Evolutionary conservation across 2,113 vertebrate species (phyloP), one percentile per base, ranked within the genome.

Genomic region (Dromaius novaehollandiae): DNA sequence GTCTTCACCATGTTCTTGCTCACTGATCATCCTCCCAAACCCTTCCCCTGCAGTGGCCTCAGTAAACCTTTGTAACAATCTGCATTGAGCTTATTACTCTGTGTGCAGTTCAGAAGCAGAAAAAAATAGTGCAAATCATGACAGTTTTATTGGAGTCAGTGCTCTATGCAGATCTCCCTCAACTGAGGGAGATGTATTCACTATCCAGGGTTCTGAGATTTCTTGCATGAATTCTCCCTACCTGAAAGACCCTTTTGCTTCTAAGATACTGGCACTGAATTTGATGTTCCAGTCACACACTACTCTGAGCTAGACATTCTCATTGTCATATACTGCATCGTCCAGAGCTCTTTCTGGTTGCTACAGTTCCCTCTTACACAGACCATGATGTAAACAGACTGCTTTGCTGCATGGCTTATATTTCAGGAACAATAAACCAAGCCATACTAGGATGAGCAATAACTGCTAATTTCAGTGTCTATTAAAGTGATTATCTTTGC

Each of bases 271-370:
- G 44, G 18, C 38, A 0, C 34, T 38, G 44, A 44, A 16, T 26
- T 32, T 19, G 36, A 19, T 81, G 60, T 28, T 40, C 18, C 19
- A 2, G 40, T 16, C n/a, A 32, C 16, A 2, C 4, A 6, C 2
- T 18, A 13, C 26, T 32, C 34, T 12, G n/a, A 50, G 65, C 58
- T 91, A 25, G 4, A 11, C 17, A 14, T 38, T 40, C 34, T 53
- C 7, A 0, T 2, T 7, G 6, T 9, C 8, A 34, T 10, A 6
- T 3, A 1, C 53, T 18, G 38, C 53, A 5, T 42, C 19, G 79
- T 53, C 8, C 34, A 22, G n/a, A n/a, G 61, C 61, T 63, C n/a
- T 36, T 36, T 44, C 32, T 24, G 34, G 22, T 24, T n/a, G 36
- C 50, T 22, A 2, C 11, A 0, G 42, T 11, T 28, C 51, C 36